These are phyloP conservation scores for Corythornis madagascariensis DNA, from an alignment of 2,113 vertebrate species.

Conservation along the genomic window DNA sequence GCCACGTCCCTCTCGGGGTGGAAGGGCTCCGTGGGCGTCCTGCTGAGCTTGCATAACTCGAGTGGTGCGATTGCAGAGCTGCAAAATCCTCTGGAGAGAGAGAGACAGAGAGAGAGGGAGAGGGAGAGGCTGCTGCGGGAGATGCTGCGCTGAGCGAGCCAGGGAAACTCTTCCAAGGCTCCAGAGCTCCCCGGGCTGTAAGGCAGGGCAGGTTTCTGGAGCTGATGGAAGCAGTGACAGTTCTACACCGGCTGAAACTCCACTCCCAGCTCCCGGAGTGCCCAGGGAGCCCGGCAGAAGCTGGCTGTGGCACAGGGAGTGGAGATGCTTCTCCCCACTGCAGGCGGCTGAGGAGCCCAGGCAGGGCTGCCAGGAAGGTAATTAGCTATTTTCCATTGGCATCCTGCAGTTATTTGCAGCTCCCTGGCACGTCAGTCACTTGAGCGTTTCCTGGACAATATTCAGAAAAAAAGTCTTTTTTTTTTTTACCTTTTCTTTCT, in stretches of 20 bases:
- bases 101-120: too few species aligned
- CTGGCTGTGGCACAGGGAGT: not conserved
- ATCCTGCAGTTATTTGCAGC: conserved; percentile 1
- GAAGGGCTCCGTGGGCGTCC: not conserved
- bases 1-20: not conserved
- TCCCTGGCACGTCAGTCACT: not conserved
- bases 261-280: not conserved
- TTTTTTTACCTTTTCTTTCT: not conserved
- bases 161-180: not conserved
- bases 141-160: not conserved
- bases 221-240: not conserved
- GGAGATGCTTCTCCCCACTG: not conserved
- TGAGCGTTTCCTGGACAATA: not conserved
- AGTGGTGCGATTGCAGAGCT: not conserved
- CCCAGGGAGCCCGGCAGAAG: not conserved
- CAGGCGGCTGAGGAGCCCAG: not conserved
- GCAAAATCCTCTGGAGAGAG: not conserved
- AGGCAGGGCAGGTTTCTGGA: not conserved
- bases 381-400: not conserved
- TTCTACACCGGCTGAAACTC: not conserved
- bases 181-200: not conserved
- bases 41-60: not conserved
- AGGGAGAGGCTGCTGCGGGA: not conserved
- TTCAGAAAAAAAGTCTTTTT: not conserved
- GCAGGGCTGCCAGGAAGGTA: not conserved